phyloP scores from a whole-genome alignment of 1,140 invertebrate species.

The Trachymyrmex septentrionalis region DNA sequence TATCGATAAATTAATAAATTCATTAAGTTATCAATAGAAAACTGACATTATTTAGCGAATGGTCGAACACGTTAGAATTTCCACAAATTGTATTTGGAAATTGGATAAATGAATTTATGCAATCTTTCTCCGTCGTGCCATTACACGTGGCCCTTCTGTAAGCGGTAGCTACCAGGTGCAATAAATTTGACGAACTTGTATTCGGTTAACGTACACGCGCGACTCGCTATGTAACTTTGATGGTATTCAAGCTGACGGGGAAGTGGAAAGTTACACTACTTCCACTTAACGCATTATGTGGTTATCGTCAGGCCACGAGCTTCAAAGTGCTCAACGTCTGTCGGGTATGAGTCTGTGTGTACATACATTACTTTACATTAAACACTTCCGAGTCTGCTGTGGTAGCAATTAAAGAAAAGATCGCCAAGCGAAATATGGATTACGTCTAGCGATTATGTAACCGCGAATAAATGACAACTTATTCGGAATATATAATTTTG shows the following conservation, averaged over 20 bases:
- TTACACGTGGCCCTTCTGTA: constrained; percentile 10
- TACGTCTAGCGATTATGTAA: background rate
- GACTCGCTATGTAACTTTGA: constrained; percentile 66
- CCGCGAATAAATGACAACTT: background rate
- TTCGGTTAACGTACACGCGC: constrained; percentile 71
- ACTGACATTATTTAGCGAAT: background rate
- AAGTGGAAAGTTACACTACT: constrained; percentile 74
- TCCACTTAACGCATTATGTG: constrained; percentile 70
- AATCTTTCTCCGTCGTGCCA: constrained; percentile 29
- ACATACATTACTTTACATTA: constrained; percentile 40
- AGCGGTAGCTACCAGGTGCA: constrained; percentile 62
- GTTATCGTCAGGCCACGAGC: constrained; percentile 54
- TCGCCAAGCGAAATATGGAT: background rate
- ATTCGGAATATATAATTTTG: background rate
- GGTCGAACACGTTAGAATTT: constrained; percentile 41
- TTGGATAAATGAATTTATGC: constrained; percentile 1
- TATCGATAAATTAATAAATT: constrained; percentile 5
- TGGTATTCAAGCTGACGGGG: constrained; percentile 68
- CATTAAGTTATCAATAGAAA: background rate
- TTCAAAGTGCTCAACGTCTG: constrained; percentile 70
- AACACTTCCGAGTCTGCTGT: background rate
- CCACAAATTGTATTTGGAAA: constrained; percentile 22
- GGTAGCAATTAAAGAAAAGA: constrained; percentile 21
- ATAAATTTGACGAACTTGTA: constrained; percentile 75
- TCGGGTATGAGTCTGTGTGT: constrained; percentile 46